Evolutionary conservation across 2,888 invertebrate species (phyloP).

Genomic region (Acleris sparsana): DNA sequence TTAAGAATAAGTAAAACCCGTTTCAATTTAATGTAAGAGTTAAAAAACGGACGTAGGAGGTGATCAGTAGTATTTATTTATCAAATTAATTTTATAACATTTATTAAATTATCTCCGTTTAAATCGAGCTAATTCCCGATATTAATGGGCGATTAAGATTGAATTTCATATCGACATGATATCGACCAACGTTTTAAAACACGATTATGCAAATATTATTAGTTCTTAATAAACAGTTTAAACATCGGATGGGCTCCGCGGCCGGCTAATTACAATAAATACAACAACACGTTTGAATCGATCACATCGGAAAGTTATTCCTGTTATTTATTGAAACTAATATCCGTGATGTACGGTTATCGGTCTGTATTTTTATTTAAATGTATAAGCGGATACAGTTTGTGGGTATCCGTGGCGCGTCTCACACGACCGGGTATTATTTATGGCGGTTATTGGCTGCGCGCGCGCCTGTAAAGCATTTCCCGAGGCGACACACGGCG

Average conservation of each 20-base stretch:
- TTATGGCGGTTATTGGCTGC: slow-evolving; percentile 75
- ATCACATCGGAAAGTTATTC: slow-evolving; percentile 77
- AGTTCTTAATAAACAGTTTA: slow-evolving; percentile 79
- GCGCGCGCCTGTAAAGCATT: slow-evolving; percentile 67
- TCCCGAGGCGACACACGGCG: slow-evolving; percentile 73
- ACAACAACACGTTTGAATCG: slow-evolving; percentile 78
- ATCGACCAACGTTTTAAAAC: slow-evolving; percentile 68
- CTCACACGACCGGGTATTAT: slow-evolving; percentile 75
- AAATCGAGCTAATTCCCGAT: slow-evolving; percentile 73
- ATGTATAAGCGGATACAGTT: slow-evolving; percentile 64
- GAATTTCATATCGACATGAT: slow-evolving; percentile 76
- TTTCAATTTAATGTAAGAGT: slow-evolving; percentile 15
- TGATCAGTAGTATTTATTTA: slow-evolving; percentile 53
- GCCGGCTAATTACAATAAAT: slow-evolving; percentile 77
- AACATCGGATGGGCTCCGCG: slow-evolving; percentile 66
- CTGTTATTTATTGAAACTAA: slow-evolving; percentile 79
- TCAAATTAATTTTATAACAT: slow-evolving; percentile 60
- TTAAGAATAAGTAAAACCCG: slow-evolving; percentile 8
- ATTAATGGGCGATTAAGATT: slow-evolving; percentile 77
- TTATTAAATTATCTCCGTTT: slow-evolving; percentile 61
- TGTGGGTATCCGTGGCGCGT: slow-evolving; percentile 68
- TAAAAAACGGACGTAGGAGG: slow-evolving; percentile 3
- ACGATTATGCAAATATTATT: slow-evolving; percentile 81
- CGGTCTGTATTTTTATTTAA: slow-evolving; percentile 61
- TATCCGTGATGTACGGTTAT: slow-evolving; percentile 81